A percentile compares a stretch with the other conserved stretches of the same genome.
phyloP scores from a whole-genome alignment of 30 jellyfish, hydroid and myxozoan species.

The Aurelia sp. region DNA sequence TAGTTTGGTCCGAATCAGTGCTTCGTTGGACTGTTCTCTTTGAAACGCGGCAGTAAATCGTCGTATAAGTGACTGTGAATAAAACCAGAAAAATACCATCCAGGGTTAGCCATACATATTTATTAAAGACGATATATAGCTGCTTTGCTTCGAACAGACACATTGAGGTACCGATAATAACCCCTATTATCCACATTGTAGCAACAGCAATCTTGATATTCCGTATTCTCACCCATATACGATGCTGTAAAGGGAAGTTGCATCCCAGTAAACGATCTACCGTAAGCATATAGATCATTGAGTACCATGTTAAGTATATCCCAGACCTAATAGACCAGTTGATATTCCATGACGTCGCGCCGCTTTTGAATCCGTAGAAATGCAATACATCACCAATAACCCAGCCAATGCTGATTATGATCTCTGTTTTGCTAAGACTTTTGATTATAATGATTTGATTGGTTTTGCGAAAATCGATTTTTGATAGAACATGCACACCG shows the following conservation, averaged over 20 bases:
- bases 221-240: not conserved
- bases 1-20: not conserved
- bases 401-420: conserved; percentile 13
- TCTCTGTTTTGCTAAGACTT: conserved; percentile 11
- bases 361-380: not conserved
- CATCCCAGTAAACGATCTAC: conserved; percentile 41
- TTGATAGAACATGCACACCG: conserved; percentile 10
- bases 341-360: not conserved
- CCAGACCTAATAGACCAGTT: not conserved
- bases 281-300: conserved; percentile 20
- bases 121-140: not conserved
- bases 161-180: not conserved
- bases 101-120: not conserved
- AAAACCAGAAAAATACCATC: conserved; percentile 15
- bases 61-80: conserved; percentile 2
- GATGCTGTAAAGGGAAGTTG: conserved; percentile 26
- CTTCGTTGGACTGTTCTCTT: not conserved
- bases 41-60: conserved; percentile 7
- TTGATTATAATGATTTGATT: conserved; percentile 25
- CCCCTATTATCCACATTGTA: conserved; percentile 4
- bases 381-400: not conserved
- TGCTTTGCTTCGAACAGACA: not conserved
- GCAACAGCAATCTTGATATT: conserved; percentile 1
- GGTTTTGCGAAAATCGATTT: not conserved
- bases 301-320: conserved; percentile 26